Evolutionary conservation across 1,140 invertebrate species (phyloP).

Genomic region (Drosophila tristis): DNA sequence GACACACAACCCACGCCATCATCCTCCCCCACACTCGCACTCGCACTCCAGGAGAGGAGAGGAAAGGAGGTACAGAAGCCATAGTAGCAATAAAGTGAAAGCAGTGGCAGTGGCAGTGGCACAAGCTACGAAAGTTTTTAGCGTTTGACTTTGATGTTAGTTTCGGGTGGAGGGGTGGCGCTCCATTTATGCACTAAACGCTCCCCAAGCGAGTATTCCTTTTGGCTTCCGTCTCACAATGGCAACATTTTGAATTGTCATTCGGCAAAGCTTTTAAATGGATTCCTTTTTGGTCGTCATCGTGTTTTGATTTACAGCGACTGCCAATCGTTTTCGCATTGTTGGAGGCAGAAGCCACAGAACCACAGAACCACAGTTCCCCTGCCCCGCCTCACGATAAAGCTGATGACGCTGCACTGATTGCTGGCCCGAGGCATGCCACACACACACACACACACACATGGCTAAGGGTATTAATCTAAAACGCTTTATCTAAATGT

Average conservation of each 20-base stretch:
- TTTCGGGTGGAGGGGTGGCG: no score
- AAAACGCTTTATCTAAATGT: conserved; percentile 82
- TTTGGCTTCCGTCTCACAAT: conserved; percentile 39
- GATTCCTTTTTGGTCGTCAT: conserved; percentile 52
- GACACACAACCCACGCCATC: conserved; percentile 20
- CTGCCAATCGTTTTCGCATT: conserved; percentile 52
- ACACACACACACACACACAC: conserved; percentile 18
- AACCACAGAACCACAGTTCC: neutral
- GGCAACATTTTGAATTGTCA: conserved; percentile 55
- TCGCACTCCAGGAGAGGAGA: neutral
- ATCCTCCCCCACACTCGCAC: no score
- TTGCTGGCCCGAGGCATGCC: conserved; percentile 60
- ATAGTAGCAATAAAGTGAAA: conserved; percentile 74
- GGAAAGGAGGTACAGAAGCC: conserved; percentile 11
- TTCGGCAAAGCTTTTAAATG: conserved; percentile 54
- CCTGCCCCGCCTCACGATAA: conserved; percentile 15
- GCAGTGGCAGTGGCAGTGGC: conserved; percentile 33
- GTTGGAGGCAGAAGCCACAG: neutral
- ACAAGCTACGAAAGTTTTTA: conserved; percentile 52
- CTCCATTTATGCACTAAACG: conserved; percentile 48
- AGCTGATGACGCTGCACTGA: conserved; percentile 76
- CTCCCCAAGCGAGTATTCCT: conserved; percentile 47
- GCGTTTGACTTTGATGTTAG: conserved; percentile 62
- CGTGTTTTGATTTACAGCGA: conserved; percentile 72
- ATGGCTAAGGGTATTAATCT: conserved; percentile 68